A percentile compares a stretch with the other conserved stretches of the same genome.
These are phyloP conservation scores for Chalcis sispes DNA, from an alignment of 2,888 invertebrate species.

Conservation along the genomic window DNA sequence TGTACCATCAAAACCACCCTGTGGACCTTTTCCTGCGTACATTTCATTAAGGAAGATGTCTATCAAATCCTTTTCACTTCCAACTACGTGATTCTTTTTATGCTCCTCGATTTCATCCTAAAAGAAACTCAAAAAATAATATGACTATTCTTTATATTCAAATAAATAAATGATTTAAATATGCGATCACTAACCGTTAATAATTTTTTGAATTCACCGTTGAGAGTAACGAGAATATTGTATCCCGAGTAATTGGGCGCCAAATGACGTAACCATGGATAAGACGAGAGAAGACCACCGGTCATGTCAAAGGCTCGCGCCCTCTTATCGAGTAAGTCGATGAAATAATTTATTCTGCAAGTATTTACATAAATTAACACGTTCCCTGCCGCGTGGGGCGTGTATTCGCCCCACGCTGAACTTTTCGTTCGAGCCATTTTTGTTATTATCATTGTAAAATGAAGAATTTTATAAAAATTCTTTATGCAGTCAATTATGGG, in stretches of 20 bases:
- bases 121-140: neutral
- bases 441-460: no score
- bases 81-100: conserved; percentile 75
- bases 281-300: conserved; percentile 79
- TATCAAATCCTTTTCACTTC: conserved; percentile 79
- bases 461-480: no score
- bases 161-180: neutral
- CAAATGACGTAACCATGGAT: conserved; percentile 81
- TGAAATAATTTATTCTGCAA: conserved; percentile 66
- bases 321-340: conserved; percentile 68
- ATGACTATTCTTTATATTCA: neutral
- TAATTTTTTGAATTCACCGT: conserved; percentile 78
- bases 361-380: neutral
- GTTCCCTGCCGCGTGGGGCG: no score
- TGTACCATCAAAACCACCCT: conserved; percentile 76
- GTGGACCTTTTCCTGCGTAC: conserved; percentile 70
- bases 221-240: conserved; percentile 79
- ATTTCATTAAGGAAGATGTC: conserved; percentile 82
- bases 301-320: conserved; percentile 76
- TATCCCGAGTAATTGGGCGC: conserved; percentile 81
- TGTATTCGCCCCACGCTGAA: no score
- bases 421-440: no score
- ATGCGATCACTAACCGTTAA: conserved; percentile 75
- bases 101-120: conserved; percentile 80
- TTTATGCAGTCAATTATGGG: no score